Evolutionary conservation across 2,113 vertebrate species (phyloP).

Genomic region (Cephalopholis sonnerati): DNA sequence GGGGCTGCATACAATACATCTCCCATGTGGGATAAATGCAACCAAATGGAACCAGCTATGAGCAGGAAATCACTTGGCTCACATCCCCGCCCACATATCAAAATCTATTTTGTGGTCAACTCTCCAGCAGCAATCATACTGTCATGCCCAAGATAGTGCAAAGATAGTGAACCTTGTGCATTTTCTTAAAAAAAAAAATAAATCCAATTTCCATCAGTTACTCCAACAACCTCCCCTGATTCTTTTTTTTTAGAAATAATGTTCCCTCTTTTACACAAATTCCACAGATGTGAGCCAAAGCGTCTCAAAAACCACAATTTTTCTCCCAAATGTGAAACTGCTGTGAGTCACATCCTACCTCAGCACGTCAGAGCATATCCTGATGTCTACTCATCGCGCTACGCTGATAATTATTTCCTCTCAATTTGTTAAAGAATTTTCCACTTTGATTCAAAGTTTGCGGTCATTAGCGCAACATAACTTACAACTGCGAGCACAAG

Average conservation of each 20-base stretch:
- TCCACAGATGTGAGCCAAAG: slow-evolving; percentile 37
- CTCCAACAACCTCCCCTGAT: slow-evolving; percentile 1
- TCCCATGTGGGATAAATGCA: slow-evolving; percentile 10
- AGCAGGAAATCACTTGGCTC: slow-evolving; percentile 62
- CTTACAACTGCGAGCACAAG: neutral
- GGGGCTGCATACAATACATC: slow-evolving; percentile 2
- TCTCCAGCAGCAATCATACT: slow-evolving; percentile 25
- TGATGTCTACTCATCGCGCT: neutral
- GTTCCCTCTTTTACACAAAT: slow-evolving; percentile 9
- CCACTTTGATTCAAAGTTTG: slow-evolving; percentile 16
- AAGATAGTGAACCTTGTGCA: neutral
- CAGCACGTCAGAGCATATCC: slow-evolving; percentile 28
- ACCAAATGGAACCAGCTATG: neutral
- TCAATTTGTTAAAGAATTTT: slow-evolving; percentile 42
- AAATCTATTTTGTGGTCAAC: slow-evolving; percentile 47
- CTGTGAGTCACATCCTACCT: slow-evolving; percentile 57
- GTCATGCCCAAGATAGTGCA: neutral
- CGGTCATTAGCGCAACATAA: slow-evolving; percentile 2
- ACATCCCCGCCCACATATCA: slow-evolving; percentile 17
- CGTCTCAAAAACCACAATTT: slow-evolving; percentile 13
- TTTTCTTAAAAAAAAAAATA: neutral
- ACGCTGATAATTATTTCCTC: slow-evolving; percentile 32
- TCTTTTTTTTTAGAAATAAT: neutral
- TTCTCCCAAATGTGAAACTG: slow-evolving; percentile 19
- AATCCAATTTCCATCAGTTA: slow-evolving; percentile 21